Percentiles rank a stretch among this genome's conserved stretches.
phyloP scores from a whole-genome alignment of 1,140 invertebrate species.

The Bemisia tabaci region DNA sequence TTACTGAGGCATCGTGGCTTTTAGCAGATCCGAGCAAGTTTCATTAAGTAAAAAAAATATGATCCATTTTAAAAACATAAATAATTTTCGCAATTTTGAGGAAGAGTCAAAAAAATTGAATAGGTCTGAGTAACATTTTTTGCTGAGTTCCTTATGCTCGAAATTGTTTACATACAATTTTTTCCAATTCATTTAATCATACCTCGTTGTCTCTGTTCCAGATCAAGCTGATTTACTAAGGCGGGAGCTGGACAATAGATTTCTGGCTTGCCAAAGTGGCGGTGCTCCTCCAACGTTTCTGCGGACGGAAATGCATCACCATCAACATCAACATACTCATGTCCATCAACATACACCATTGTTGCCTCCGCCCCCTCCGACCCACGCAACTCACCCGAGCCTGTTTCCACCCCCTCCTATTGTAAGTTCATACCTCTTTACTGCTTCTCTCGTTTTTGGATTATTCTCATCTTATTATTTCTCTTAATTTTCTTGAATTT shows the following conservation, averaged over 20 bases:
- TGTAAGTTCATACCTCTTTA: constrained; percentile 37
- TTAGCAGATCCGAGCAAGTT: no score
- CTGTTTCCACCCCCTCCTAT: constrained; percentile 40
- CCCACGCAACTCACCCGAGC: constrained; percentile 25
- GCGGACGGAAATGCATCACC: constrained; percentile 76
- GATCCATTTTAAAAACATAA: no score
- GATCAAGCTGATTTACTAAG: constrained; percentile 72
- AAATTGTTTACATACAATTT: no score
- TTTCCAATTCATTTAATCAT: constrained; percentile 62
- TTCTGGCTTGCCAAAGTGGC: constrained; percentile 56
- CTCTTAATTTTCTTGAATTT: no score
- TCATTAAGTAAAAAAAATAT: no score
- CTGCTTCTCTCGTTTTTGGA: no score
- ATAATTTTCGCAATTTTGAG: no score
- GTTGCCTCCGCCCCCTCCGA: constrained; percentile 38
- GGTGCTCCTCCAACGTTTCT: constrained; percentile 34
- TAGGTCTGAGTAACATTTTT: background rate
- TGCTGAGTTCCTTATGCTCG: no score
- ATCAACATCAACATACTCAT: constrained; percentile 82
- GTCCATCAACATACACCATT: constrained; percentile 71
- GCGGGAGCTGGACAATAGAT: constrained; percentile 79
- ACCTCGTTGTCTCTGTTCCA: constrained; percentile 22
- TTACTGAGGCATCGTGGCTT: no score
- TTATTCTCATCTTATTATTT: no score
- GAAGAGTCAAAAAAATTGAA: background rate